Conservation (phyloP, 2,113 vertebrate species). For the Pterocles gutturalis region DNA sequence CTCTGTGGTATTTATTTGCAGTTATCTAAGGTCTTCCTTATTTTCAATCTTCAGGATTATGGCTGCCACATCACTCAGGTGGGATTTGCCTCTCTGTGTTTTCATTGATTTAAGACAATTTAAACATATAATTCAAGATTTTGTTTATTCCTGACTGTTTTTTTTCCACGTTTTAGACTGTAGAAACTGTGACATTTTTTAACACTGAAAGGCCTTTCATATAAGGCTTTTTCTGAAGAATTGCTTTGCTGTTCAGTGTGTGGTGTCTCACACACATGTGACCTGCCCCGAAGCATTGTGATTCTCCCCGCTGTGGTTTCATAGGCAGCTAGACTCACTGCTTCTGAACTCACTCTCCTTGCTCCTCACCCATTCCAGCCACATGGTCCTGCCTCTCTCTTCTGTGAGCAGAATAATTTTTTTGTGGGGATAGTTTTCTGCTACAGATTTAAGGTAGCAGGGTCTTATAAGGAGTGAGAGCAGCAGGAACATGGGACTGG, state of each 20-base stretch:
- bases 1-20: not conserved
- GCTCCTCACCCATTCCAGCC: not conserved
- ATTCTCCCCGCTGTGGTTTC: not conserved
- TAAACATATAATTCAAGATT: not conserved
- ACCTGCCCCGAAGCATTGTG: fast-evolving
- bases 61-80: not conserved
- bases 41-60: not conserved
- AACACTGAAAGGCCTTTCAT: not conserved
- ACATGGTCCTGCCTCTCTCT: fast-evolving
- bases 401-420: not conserved
- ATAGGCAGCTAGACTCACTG: not conserved
- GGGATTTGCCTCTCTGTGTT: not conserved
- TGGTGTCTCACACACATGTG: not conserved
- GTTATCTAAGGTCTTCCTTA: not conserved
- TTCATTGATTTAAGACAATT: not conserved
- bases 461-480: fast-evolving
- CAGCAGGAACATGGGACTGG: not conserved
- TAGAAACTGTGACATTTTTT: not conserved
- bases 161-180: fast-evolving
- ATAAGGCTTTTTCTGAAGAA: not conserved
- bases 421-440: not conserved
- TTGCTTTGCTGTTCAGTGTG: not conserved
- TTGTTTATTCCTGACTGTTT: not conserved
- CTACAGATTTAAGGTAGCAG: not conserved
- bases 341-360: not conserved